Conservation (phyloP, 2,888 invertebrate species). For the Molanna angustata region DNA sequence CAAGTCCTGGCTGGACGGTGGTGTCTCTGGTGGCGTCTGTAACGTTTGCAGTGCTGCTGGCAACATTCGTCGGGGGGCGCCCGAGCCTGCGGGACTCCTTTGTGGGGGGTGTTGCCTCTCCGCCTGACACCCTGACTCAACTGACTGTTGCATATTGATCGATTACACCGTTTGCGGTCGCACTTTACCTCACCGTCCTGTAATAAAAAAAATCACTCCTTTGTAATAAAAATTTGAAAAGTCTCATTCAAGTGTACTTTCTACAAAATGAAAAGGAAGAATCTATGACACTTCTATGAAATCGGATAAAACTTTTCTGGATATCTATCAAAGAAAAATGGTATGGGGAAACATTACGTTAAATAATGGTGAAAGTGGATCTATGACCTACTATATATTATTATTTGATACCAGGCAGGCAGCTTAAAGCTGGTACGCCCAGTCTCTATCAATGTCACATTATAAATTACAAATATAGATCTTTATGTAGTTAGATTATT, state of each 20-base stretch:
- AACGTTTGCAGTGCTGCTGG: constrained; percentile 49
- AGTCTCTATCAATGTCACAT: too few relatives aligned
- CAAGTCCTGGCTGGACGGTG: constrained; percentile 46
- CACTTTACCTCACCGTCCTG: constrained; percentile 82
- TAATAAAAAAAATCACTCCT: too few relatives aligned
- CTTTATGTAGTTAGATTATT: too few relatives aligned
- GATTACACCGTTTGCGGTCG: constrained; percentile 77
- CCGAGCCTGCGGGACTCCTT: constrained; percentile 43
- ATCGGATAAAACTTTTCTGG: too few relatives aligned
- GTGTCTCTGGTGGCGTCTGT: constrained; percentile 53
- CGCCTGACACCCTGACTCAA: constrained; percentile 3
- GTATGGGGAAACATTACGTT: too few relatives aligned
- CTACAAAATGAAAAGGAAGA: neutral
- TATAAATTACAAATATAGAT: too few relatives aligned
- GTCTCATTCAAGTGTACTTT: neutral
- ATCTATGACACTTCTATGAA: too few relatives aligned
- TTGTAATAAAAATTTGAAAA: neutral
- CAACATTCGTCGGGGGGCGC: constrained; percentile 58
- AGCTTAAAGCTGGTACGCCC: too few relatives aligned
- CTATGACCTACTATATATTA: too few relatives aligned
- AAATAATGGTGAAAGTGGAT: too few relatives aligned
- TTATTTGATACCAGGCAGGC: too few relatives aligned
- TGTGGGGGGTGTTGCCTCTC: constrained; percentile 18
- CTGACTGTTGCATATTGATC: constrained; percentile 61
- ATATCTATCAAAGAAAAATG: too few relatives aligned